These are phyloP conservation scores for Dusona sp. DNA, from an alignment of 2,888 invertebrate genomes.

Conservation along the genomic window DNA sequence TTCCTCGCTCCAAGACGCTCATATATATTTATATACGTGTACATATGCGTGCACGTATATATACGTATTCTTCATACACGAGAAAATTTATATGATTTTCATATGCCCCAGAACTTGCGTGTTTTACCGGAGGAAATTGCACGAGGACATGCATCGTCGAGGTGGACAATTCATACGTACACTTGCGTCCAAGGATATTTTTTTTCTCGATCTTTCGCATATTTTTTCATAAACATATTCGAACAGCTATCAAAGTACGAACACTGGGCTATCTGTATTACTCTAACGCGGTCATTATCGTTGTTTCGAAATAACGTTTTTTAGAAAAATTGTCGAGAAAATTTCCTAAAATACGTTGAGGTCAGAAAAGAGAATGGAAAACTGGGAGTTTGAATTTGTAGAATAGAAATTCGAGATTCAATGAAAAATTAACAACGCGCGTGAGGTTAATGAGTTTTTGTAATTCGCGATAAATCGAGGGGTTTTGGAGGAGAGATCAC, in stretches of 20 bases:
- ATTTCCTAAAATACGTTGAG: neutral
- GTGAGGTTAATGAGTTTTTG: neutral
- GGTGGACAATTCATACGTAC: neutral
- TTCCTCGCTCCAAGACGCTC: conserved; percentile 50
- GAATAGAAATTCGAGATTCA: neutral
- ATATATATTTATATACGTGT: conserved; percentile 10
- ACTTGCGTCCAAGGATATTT: neutral
- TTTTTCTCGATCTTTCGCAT: neutral
- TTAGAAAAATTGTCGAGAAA: neutral
- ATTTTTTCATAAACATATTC: neutral
- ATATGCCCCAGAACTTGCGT: conserved; percentile 24
- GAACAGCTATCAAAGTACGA: neutral
- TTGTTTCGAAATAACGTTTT: neutral
- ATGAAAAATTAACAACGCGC: neutral
- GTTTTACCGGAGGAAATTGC: conserved; percentile 41
- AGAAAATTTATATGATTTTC: conserved; percentile 40
- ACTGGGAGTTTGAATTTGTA: neutral
- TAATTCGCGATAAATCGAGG: neutral
- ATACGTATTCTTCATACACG: neutral
- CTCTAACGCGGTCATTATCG: too few relatives aligned
- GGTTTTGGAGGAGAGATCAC: neutral
- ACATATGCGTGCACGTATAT: neutral
- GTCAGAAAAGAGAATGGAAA: neutral
- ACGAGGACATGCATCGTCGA: conserved; percentile 21
- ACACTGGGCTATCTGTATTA: neutral